Base-by-base conservation (phyloP, 2,797 vertebrate genomes). In the Acipenser transmontanus region DNA sequence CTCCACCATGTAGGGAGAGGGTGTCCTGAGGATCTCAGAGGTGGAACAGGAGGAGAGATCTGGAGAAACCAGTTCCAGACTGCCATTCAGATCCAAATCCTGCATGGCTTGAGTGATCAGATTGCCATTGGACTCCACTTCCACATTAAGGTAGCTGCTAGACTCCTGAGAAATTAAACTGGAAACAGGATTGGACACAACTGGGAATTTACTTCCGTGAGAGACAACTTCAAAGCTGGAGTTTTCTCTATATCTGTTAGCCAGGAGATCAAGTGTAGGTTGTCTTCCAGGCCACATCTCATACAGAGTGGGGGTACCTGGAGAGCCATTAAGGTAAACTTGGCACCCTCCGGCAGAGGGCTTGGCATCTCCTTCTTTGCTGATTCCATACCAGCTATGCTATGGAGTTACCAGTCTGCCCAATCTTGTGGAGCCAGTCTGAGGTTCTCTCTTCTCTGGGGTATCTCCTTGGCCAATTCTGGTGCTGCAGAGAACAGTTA, bases 201-300 rank as follows among this genome's bases (percentile, higher is more conserved):
- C 91, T 7, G 88, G 89, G 1, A 86, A 91, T 57, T 84, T 77
- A 78, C 86, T 91, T 59, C 76, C 85, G 56, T 91, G 60, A 51
- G 89, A 91, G 68, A 92, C 90, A 68, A 92, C 82, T 74, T 89
- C 77, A 47, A 80, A 78, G 67, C 78, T 85, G 57, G 88, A 85
- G 70, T 80, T 34, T 34, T 73, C 71, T 80, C 70, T 10, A 84
- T 69, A 48, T 73, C 71, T 1, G 81, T 78, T 3, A 66, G 34
- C 72, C 34, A 34, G 34, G 34, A 34, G 34, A 34, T 34, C 34
- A 34, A 34, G 2, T 34, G 34, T 34, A 3, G 34, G 34, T 34
- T 34, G 34, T 34, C n/a, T 34, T 66, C 7, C 60, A 57, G 50
- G 70, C 74, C 69, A 67, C 0, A 20, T 72, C 68, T 80, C 82